Conservation (phyloP, 2,797 vertebrate species). For the Argyrosomus regius region DNA sequence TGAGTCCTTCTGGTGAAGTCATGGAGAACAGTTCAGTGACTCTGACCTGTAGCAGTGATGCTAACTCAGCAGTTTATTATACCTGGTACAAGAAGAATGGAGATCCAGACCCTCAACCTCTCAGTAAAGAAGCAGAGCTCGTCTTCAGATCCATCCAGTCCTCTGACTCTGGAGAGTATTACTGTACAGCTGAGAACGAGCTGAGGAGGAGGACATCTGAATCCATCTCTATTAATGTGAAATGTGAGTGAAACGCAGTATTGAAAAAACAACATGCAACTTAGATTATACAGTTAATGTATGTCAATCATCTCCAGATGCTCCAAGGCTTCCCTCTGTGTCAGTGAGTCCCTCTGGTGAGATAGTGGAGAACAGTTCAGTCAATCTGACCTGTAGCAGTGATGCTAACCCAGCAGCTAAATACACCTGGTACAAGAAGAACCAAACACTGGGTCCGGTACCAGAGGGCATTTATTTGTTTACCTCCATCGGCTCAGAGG, state of each 20-base stretch:
- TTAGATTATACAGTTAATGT: neutral
- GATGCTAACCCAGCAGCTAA: conserved; percentile 32
- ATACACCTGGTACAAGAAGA: neutral
- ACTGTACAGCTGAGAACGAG: conserved; percentile 19
- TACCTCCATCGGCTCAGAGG: conserved; percentile 28
- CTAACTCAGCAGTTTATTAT: conserved; percentile 50
- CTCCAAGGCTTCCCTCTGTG: neutral
- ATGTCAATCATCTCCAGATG: conserved; percentile 19
- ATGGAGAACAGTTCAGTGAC: conserved; percentile 35
- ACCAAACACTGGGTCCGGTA: neutral
- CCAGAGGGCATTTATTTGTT: too few species aligned
- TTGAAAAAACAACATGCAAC: neutral
- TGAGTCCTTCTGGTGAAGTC: conserved; percentile 21
- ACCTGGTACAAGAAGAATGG: conserved; percentile 49
- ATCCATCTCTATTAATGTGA: conserved; percentile 1
- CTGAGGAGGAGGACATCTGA: conserved; percentile 1
- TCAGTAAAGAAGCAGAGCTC: neutral
- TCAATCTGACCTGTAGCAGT: conserved; percentile 55
- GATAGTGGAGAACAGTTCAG: conserved; percentile 31
- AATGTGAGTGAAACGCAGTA: conserved; percentile 18
- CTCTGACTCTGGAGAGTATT: conserved; percentile 23
- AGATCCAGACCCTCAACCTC: neutral
- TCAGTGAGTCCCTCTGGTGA: conserved; percentile 36
- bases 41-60: conserved; percentile 63
- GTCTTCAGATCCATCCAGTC: conserved; percentile 34